Base-by-base conservation (phyloP, 92 coral and sea anemone genomes). In the Plumapathes pennacea region DNA sequence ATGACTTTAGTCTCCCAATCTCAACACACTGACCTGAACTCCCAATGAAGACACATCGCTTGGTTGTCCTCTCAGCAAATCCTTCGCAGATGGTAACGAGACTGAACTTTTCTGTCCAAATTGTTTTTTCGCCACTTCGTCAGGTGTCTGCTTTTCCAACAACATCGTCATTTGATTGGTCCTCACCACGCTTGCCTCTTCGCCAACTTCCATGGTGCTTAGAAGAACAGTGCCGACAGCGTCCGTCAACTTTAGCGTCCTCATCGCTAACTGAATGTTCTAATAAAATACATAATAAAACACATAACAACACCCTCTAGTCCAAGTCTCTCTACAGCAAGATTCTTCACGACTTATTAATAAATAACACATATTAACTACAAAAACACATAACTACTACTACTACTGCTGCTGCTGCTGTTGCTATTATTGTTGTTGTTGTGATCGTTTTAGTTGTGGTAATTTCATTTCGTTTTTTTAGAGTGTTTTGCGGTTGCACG, bases 101-200 rank as follows among this genome's bases (percentile, higher is more conserved):
- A 86, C 88, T 10, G 64, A 72, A 52, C 66, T 66, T 28, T 15
- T 36, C 27, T 54, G 69, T 9, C 85, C 85, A 12, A 53, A 53
- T 29, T 46, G 71, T 41, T 60, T 71, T 18, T 69, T 57, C 25
- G 76, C 89, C 77, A 86, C 70, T 38, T 68, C 64, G 10, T 74
- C 51, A 15, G 95, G 89, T 25, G 38, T 55, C 40, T 86, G 95
- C 30, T 88, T 69, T 54, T 86, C 95, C 64, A 86, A 48, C 6
- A 76, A 58, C 62, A 86, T 31, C 4, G 64, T 67, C 11, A 86
- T 52, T 1, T 59, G 46, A 12, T 52, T 56, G 9, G 85, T 81
- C 20, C 50, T 76, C 43, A 75, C 57, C 21, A 72, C 69, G 34
- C 69, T 86, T 28, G 91, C 91, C 30, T 72, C 50, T 58, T 84